Conservation (phyloP, 1,140 invertebrate genomes). For the Drosophila eugracilis region DNA sequence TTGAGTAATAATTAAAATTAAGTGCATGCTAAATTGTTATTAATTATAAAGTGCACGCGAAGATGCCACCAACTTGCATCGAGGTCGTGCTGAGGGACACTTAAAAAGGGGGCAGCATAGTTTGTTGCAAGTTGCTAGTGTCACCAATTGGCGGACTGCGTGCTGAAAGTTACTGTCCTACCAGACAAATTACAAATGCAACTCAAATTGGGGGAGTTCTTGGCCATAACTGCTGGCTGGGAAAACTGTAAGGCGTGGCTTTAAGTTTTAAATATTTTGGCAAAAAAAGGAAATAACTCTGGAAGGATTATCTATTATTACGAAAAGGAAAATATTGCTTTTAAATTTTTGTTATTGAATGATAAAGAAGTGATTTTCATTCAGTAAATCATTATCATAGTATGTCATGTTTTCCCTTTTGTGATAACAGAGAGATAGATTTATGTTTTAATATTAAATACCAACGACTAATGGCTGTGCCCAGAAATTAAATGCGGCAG, state of each 20-base stretch:
- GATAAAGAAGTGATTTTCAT: too few relatives aligned
- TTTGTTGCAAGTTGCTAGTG: slow-evolving; percentile 56
- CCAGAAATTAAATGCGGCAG: slow-evolving; percentile 32
- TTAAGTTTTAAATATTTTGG: not conserved
- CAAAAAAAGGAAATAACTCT: too few relatives aligned
- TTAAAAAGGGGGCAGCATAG: not conserved
- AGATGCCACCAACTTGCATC: slow-evolving; percentile 23
- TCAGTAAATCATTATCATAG: too few relatives aligned
- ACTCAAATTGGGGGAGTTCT: not conserved
- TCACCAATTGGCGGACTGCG: slow-evolving; percentile 23
- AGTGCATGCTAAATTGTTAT: slow-evolving; percentile 80
- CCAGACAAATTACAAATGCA: slow-evolving; percentile 15
- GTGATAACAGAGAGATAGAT: not conserved
- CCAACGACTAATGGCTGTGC: slow-evolving; percentile 11
- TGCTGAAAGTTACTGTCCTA: slow-evolving; percentile 9
- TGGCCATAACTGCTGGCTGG: not conserved
- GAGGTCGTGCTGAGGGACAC: slow-evolving; percentile 17
- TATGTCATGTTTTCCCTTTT: too few relatives aligned
- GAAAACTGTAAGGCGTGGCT: not conserved
- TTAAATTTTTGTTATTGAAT: too few relatives aligned
- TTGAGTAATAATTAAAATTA: slow-evolving; percentile 80
- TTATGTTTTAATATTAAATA: not conserved
- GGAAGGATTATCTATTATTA: too few relatives aligned
- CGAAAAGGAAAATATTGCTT: too few relatives aligned
- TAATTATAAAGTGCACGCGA: slow-evolving; percentile 66